Base-by-base conservation (phyloP, 2,888 invertebrate species). In the Microdon myrmicae region DNA sequence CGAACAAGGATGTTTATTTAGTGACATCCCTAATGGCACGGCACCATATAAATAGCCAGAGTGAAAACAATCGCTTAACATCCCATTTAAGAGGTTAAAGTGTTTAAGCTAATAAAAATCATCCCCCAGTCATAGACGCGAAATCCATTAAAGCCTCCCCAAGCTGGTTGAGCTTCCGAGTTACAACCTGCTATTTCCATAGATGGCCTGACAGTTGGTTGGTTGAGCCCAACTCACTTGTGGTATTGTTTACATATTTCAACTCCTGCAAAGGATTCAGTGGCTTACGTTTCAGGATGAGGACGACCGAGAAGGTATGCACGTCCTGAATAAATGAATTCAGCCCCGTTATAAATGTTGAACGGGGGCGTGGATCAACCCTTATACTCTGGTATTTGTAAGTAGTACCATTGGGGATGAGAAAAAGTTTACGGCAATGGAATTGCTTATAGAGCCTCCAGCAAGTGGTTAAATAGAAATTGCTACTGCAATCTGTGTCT, bases 41-140 rank as follows among this genome's bases (percentile, higher is more conserved):
- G 31, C 64, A 64, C 58, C 58, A 58, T 58, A 58, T 64, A 64
- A 64, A 64, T 64, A 64, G 64, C 58, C 58, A 51, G 22, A 58
- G 58, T 58, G 64, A 64, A 64, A 64, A 64, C 64, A 64, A 58
- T 64, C 64, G 64, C 64, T 64, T 64, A 64, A 58, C 71, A 51
- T 69, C 71, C 71, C 70, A 73, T 72, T 70, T 68, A 58, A 59
- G 35, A 69, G 70, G 71, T 72, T 70, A 68, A 71, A 68, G 69
- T 70, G 70, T 69, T 70, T 68, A 68, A 68, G 72, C 76, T 75
- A 77, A 77, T 77, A 73, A 73, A 64, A 64, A 58, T 64, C 64
- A 64, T 58, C 64, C 64, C 64, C 58, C 64, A 41, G 35, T 61
- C 49, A 28, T 43, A n/a, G n/a, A 51, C 28, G 32, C 37, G 35